Conservation (phyloP, 2,888 invertebrate genomes). For the Temnothorax unifasciatus region DNA sequence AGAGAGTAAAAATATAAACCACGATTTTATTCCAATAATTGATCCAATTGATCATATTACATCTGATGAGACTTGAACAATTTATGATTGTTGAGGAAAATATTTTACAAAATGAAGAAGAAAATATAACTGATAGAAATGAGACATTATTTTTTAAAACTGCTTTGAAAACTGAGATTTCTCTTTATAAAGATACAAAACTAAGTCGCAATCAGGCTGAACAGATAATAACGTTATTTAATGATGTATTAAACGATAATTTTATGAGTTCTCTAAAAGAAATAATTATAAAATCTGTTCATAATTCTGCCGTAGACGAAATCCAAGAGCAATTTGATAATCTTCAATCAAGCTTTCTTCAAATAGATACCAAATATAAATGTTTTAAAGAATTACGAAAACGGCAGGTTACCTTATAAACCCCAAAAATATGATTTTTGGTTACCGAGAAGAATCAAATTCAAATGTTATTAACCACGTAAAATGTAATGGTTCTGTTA, state of each 20-base stretch:
- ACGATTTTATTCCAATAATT: too few species aligned
- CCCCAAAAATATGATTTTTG: background rate
- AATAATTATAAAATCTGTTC: background rate
- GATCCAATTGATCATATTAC: too few species aligned
- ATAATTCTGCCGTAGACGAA: background rate
- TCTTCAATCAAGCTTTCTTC: background rate
- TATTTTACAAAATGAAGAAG: too few species aligned
- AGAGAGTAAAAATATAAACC: too few species aligned
- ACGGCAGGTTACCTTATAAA: background rate
- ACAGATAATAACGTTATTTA: background rate
- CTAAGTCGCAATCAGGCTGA: background rate
- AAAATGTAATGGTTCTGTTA: background rate
- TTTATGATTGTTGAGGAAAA: too few species aligned
- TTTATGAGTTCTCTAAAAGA: background rate
- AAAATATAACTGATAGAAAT: too few species aligned
- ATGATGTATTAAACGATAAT: background rate
- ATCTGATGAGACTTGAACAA: too few species aligned
- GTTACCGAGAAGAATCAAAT: background rate
- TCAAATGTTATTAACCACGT: background rate
- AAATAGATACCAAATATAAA: background rate
- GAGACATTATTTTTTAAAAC: background rate
- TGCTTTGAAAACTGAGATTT: background rate
- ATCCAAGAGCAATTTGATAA: background rate
- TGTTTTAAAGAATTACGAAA: background rate
- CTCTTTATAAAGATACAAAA: background rate